Conservation (phyloP, 2,797 vertebrate genomes). For the Helicolenus hilgendorfi region DNA sequence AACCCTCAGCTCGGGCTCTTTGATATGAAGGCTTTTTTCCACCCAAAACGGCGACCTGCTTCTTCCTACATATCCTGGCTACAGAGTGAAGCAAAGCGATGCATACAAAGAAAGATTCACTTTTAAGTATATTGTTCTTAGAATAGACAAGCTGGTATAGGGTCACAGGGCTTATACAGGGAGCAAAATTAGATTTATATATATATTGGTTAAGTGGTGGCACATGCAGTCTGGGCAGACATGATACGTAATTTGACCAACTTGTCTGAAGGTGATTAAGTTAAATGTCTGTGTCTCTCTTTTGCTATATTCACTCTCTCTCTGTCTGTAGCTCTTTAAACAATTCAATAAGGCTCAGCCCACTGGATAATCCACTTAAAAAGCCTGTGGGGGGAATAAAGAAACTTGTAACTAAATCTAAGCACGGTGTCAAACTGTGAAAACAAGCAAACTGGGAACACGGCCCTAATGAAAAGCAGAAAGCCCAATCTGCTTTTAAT, state of each 20-base stretch:
- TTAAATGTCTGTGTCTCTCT: constrained; percentile 59
- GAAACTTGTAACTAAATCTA: constrained; percentile 78
- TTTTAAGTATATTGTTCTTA: constrained; percentile 28
- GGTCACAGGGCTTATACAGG: constrained; percentile 17
- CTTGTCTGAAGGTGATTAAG: constrained; percentile 60
- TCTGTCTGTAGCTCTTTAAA: constrained; percentile 56
- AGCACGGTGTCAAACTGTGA: constrained; percentile 80
- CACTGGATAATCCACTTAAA: constrained; percentile 81
- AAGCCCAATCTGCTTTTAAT: constrained; percentile 44
- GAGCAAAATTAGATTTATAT: constrained; percentile 60
- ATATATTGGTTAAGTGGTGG: constrained; percentile 67
- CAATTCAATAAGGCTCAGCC: constrained; percentile 70
- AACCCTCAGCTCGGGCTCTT: constrained; percentile 47
- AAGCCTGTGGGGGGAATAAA: constrained; percentile 76
- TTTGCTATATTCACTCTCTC: constrained; percentile 23
- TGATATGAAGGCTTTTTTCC: constrained; percentile 64
- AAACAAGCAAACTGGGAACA: constrained; percentile 77
- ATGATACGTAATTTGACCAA: constrained; percentile 62
- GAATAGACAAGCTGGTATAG: constrained; percentile 3
- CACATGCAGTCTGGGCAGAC: constrained; percentile 64
- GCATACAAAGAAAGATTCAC: neutral
- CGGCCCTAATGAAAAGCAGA: constrained; percentile 81
- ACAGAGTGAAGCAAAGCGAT: constrained; percentile 4
- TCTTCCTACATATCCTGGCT: constrained; percentile 37
- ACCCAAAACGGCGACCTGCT: constrained; percentile 19